Evolutionary conservation across 1,140 invertebrate species (phyloP).

Genomic region (Archegozetes longisetosus): DNA sequence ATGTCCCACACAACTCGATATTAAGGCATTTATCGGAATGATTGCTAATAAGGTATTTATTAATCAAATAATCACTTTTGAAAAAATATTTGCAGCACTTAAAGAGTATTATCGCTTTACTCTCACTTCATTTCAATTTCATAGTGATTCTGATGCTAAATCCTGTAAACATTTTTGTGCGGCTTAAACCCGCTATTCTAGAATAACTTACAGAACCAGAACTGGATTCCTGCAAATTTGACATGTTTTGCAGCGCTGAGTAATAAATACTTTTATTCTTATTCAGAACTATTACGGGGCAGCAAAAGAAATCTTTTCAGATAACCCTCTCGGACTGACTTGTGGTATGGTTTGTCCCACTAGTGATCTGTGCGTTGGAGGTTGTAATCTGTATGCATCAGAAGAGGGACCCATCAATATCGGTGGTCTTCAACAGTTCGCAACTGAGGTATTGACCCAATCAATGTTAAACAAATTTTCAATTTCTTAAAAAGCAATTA

Average conservation of each 20-base stretch:
- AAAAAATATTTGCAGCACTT: not conserved
- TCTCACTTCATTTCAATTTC: slow-evolving; percentile 4
- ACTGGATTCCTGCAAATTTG: no score
- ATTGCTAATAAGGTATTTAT: slow-evolving; percentile 73
- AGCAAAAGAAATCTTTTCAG: slow-evolving; percentile 86
- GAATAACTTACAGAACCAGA: no score
- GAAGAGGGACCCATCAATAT: slow-evolving; percentile 98
- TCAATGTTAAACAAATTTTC: not conserved
- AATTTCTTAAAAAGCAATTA: not conserved
- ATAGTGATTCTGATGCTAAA: no score
- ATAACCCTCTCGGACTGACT: slow-evolving; percentile 88
- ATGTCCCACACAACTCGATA: slow-evolving; percentile 90
- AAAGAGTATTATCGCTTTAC: not conserved
- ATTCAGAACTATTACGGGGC: slow-evolving; percentile 91
- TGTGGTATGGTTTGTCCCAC: slow-evolving; percentile 99
- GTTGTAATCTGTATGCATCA: slow-evolving; percentile 82
- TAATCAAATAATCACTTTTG: not conserved
- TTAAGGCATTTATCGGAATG: slow-evolving; percentile 90
- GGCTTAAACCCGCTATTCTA: no score
- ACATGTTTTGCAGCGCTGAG: no score
- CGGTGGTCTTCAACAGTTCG: slow-evolving; percentile 93
- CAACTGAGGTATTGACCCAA: slow-evolving; percentile 54
- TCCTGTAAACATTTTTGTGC: no score
- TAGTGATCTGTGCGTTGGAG: slow-evolving; percentile 91
- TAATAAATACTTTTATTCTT: not conserved